Evolutionary conservation across 2,888 invertebrate species (phyloP), one percentile per base, ranked within the genome.

Genomic region (Holacanthella duospinosa): DNA sequence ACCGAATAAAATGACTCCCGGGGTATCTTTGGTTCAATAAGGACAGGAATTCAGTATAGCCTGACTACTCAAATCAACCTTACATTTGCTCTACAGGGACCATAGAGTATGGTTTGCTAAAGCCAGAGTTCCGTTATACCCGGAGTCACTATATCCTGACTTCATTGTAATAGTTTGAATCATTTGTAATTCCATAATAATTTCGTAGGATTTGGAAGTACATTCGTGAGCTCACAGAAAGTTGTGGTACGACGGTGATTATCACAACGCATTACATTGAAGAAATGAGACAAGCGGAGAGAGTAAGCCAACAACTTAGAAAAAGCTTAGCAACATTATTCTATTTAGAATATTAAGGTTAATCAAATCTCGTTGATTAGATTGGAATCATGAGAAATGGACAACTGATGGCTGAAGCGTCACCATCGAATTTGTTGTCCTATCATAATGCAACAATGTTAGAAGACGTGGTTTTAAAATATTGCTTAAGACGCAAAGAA

Each of bases 381-480:
- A 93, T 94, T 75, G 94, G 94, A 64, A 79, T 94, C 70, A 94
- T 95, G 93, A 82, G 94, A 67, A 89, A 88, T 75, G 94, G 94
- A 0, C 83, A 87, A 61, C 81, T 95, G 58, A 79, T 95, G 74
- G 93, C 93, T 1, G 94, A 95, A 79, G 89, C 93, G 77, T 88
- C 87, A 19, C 94, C 94, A 0, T 86, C 87, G 70, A 85, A 86
- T 16, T 65, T 70, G 3, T 82, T 94, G 56, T 81, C 94, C 58
- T 83, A 86, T 57, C 91, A 91, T 80, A 85, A 84, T 75, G 89
- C 90, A 76, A 83, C 85, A 68, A 86, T 88, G 16, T 80, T 95
- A 6, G 94, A 95, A 77, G 93, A 92, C 73, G 93, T 94, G 4
- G 94, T 94, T 80, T 82, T 94, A 63, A 90, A 48, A 4, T 48